Evolutionary conservation across 2,113 vertebrate species (phyloP).

Genomic region (Alligator sinensis): DNA sequence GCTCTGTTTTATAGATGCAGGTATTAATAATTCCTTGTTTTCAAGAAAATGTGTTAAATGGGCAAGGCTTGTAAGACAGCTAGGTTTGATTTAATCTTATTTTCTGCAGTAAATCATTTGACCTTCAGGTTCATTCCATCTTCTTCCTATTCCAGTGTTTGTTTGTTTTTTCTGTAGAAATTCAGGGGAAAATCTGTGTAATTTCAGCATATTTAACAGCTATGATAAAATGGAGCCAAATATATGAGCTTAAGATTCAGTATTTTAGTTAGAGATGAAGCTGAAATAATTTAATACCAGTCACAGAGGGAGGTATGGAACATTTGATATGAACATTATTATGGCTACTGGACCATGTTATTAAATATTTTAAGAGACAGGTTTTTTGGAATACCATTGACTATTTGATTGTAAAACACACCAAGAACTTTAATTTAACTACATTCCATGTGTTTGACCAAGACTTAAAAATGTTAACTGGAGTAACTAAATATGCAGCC

Average conservation of each 20-base stretch:
- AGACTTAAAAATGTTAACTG: background rate
- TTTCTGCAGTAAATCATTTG: background rate
- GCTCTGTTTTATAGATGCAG: background rate
- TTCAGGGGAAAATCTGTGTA: background rate
- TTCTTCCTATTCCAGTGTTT: background rate
- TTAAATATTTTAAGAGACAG: constrained; percentile 46
- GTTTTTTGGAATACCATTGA: constrained; percentile 6
- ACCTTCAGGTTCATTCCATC: background rate
- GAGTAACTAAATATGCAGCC: background rate
- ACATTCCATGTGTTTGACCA: background rate
- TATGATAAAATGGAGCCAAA: background rate
- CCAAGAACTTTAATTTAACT: background rate
- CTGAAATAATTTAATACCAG: constrained; percentile 19
- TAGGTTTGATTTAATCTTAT: background rate
- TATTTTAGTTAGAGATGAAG: constrained; percentile 27
- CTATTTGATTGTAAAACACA: constrained; percentile 4
- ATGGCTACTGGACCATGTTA: constrained; percentile 38
- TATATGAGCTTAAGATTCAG: background rate
- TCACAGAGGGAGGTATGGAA: background rate
- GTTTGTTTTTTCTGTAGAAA: constrained; percentile 10
- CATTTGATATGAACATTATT: constrained; percentile 55
- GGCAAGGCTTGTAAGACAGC: too few relatives aligned
- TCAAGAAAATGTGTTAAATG: background rate
- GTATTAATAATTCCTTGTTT: background rate
- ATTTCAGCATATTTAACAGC: constrained; percentile 17